These are phyloP conservation scores for Drosophila anomalipes DNA, from an alignment of 2,888 invertebrate genomes.

Conservation along the genomic window DNA sequence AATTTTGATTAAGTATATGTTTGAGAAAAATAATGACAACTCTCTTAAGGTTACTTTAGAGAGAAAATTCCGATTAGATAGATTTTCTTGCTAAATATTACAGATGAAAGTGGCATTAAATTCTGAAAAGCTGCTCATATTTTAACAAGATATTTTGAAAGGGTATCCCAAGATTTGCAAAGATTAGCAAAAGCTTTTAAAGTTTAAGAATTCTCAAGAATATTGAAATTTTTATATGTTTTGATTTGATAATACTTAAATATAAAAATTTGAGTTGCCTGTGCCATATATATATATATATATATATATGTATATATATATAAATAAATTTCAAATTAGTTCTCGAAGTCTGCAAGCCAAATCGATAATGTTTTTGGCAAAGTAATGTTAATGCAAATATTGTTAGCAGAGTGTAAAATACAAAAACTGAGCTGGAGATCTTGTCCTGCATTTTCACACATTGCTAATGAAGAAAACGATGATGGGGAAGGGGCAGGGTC, in stretches of 20 bases:
- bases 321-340: background rate
- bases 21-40: background rate
- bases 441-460: slow-evolving; percentile 36
- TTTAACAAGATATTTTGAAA: background rate
- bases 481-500: background rate
- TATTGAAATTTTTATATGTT: background rate
- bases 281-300: background rate
- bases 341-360: background rate
- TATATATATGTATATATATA: background rate
- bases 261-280: background rate
- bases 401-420: background rate
- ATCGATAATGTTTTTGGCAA: background rate
- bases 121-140: background rate
- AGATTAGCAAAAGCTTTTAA: background rate
- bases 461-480: background rate
- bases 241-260: background rate
- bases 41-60: background rate
- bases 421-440: background rate
- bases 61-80: too few relatives aligned
- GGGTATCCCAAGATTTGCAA: background rate
- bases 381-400: slow-evolving; percentile 1
- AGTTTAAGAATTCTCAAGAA: too few relatives aligned
- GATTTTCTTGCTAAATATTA: background rate
- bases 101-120: too few relatives aligned
- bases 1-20: background rate